Evolutionary conservation across 2,888 invertebrate species (phyloP), one percentile per base, ranked within the genome.

Genomic region (Cetonia aurata): DNA sequence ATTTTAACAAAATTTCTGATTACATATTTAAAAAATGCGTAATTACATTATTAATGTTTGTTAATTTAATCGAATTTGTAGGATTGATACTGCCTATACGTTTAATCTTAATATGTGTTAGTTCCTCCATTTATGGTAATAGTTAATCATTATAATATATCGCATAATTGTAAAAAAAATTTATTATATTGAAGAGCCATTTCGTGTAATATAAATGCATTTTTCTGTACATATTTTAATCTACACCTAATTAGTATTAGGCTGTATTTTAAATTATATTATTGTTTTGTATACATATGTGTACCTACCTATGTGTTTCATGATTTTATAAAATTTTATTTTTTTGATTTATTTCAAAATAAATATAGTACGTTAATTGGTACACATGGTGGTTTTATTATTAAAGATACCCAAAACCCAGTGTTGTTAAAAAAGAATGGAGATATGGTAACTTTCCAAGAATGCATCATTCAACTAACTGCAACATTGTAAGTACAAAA

Each of bases 121-220:
- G 69, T 69, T 69, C 69, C 69, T 69, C 52, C 62, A 31, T 62
- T 44, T 9, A 60, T 44, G 25, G 52, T 60, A 60, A 69, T 37
- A 37, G 10, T 52, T 56, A 56, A 46, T 48, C n/a, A 15, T 19
- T 15, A 31, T 41, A 56, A 31, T 56, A 56, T 25, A 1, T 13
- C 50, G 42, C 42, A 41, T 57, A 57, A 42, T 42, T 48, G 62
- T 62, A 50, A 50, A 62, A 57, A 57, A 33, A 50, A 13, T 62
- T 62, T 37, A 42, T 57, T 42, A n/a, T 41, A 42, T 57, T 42
- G 25, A 37, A 10, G 37, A 56, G 57, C 57, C 42, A 41, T 42
- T 33, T 57, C 42, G 57, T 57, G 41, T 42, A 57, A 57, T 37
- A 62, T 67, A 67, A 25, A 33, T 25, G 25, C 25, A 25, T 44